phyloP scores from a whole-genome alignment of 2,113 vertebrate species.

The Chlorodrepanis virens region DNA sequence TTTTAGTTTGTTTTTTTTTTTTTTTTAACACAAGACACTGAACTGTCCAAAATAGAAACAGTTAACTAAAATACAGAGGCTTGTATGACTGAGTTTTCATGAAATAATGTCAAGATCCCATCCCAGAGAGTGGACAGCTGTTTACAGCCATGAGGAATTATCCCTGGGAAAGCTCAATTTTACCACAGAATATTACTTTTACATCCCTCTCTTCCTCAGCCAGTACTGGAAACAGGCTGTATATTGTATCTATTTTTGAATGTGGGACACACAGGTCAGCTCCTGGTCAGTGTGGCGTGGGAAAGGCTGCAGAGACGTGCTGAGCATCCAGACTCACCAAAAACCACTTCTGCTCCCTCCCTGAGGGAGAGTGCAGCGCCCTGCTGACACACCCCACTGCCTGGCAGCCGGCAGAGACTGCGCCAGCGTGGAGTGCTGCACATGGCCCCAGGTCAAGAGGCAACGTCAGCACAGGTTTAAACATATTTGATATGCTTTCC shows the following conservation, averaged over 20 bases:
- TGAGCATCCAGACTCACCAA: background rate
- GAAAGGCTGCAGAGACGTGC: background rate
- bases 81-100: background rate
- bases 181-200: background rate
- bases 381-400: fast-evolving
- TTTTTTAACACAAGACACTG: background rate
- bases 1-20: too few relatives aligned
- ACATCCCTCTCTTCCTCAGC: background rate
- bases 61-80: background rate
- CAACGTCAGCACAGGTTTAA: background rate
- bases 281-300: background rate
- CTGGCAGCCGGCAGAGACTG: fast-evolving
- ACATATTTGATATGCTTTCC: background rate
- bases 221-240: background rate
- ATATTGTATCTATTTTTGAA: background rate
- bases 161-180: background rate
- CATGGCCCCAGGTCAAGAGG: background rate
- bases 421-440: background rate
- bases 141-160: background rate
- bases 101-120: background rate
- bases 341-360: background rate
- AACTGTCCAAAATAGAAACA: background rate
- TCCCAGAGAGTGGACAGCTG: background rate
- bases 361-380: background rate
- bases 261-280: background rate